phyloP scores from a whole-genome alignment of 2,888 invertebrate species.

The Orthosia incerta region DNA sequence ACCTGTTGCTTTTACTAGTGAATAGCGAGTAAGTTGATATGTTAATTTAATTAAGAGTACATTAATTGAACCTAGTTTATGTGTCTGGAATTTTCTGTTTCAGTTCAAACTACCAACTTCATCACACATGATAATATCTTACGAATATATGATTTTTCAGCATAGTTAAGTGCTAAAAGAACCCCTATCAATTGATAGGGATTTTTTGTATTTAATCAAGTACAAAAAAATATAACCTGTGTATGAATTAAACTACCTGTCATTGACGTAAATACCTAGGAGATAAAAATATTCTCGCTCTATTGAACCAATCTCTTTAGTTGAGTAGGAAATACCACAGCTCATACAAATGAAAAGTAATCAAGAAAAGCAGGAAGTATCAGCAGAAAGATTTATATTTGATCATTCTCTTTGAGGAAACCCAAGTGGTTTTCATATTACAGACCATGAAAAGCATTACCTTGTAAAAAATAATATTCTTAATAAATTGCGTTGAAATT shows the following conservation, averaged over 20 bases:
- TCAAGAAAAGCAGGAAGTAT: background rate
- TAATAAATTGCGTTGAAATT: conserved; percentile 13
- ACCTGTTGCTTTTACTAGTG: background rate
- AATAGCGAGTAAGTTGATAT: background rate
- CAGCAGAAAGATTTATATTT: background rate
- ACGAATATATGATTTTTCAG: background rate
- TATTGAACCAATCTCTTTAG: background rate
- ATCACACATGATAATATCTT: background rate
- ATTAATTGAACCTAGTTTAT: too few relatives aligned
- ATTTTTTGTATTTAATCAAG: too few relatives aligned
- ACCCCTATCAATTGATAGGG: too few relatives aligned
- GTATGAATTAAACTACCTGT: too few relatives aligned
- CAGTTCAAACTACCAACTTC: background rate
- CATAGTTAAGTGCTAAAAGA: background rate
- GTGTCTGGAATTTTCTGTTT: background rate
- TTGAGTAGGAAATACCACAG: background rate
- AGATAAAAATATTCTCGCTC: background rate
- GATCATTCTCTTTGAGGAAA: background rate
- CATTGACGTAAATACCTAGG: too few relatives aligned
- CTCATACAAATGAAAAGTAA: background rate
- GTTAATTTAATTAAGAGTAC: too few relatives aligned
- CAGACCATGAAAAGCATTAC: background rate
- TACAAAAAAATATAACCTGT: too few relatives aligned
- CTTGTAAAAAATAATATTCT: conserved; percentile 6
- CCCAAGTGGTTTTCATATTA: background rate